Evolutionary conservation across 2,888 invertebrate genomes (phyloP).

Genomic region (Coenonympha arcania): DNA sequence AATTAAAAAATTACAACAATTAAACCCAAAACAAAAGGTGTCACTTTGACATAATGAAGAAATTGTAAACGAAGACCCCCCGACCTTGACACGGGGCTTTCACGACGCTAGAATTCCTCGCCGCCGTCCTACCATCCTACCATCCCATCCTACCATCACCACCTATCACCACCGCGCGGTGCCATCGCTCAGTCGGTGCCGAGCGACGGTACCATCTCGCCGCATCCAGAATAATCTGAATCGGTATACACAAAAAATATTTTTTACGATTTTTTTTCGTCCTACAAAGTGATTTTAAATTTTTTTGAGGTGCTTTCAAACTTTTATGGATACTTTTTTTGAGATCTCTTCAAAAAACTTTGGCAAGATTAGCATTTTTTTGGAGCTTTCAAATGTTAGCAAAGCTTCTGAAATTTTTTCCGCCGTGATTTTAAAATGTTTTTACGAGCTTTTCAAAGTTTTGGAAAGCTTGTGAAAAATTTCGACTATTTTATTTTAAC

Average conservation of each 20-base stretch:
- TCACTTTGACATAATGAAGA: constrained; percentile 6
- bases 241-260: constrained; percentile 3
- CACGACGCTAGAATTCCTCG: constrained; percentile 19
- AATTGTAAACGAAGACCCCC: constrained; percentile 10
- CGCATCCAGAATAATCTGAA: constrained; percentile 11
- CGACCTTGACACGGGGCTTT: constrained; percentile 24
- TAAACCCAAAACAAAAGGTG: constrained; percentile 1
- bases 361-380: too few species aligned
- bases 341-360: neutral
- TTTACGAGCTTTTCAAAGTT: too few species aligned
- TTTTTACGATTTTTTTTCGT: neutral
- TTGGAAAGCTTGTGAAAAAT: too few species aligned
- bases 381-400: too few species aligned
- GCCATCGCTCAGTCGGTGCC: constrained; percentile 19
- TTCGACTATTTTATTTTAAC: too few species aligned
- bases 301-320: constrained; percentile 14
- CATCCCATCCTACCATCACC: neutral
- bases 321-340: neutral
- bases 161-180: neutral
- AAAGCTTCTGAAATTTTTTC: too few species aligned
- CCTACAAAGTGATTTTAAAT: constrained; percentile 1
- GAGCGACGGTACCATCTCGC: constrained; percentile 17
- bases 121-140: constrained; percentile 5
- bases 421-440: too few species aligned
- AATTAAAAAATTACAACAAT: neutral